These are phyloP conservation scores for Halictus rubicundus DNA, from an alignment of 1,140 invertebrate genomes.

Conservation along the genomic window DNA sequence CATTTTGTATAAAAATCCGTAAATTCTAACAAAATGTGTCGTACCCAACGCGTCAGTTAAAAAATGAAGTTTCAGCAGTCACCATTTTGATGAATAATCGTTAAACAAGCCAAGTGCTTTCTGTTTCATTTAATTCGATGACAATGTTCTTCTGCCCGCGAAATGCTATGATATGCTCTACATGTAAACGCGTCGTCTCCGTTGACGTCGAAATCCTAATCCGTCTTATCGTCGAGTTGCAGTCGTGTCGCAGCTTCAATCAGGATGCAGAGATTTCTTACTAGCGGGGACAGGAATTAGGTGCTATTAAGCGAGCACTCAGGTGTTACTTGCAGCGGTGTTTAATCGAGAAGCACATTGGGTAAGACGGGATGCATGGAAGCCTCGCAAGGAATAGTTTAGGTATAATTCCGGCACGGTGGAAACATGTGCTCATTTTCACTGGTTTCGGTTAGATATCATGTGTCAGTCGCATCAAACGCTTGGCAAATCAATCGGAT, in stretches of 20 bases:
- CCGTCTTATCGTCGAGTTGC: background rate
- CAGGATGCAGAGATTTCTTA: background rate
- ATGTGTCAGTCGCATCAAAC: background rate
- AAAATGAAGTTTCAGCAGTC: too few relatives aligned
- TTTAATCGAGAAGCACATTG: background rate
- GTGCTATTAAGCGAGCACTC: background rate
- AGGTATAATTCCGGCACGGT: background rate
- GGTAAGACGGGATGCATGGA: background rate
- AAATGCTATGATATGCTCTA: too few relatives aligned
- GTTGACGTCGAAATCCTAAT: background rate
- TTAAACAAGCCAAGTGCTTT: too few relatives aligned
- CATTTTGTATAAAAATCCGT: too few relatives aligned
- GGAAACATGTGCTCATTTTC: background rate
- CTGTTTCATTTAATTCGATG: too few relatives aligned
- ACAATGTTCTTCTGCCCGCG: background rate
- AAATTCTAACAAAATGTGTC: too few relatives aligned
- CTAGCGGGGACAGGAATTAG: background rate
- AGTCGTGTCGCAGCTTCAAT: background rate
- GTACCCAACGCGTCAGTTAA: too few relatives aligned
- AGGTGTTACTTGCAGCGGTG: background rate
- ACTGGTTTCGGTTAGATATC: background rate
- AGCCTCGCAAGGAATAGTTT: conserved; percentile 2
- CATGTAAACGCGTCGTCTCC: too few relatives aligned
- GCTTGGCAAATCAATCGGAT: background rate
- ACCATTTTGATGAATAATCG: too few relatives aligned